Percentiles rank a stretch among this genome's conserved stretches.
Conservation (phyloP, 2,113 vertebrate species). For the Otus sunia region DNA sequence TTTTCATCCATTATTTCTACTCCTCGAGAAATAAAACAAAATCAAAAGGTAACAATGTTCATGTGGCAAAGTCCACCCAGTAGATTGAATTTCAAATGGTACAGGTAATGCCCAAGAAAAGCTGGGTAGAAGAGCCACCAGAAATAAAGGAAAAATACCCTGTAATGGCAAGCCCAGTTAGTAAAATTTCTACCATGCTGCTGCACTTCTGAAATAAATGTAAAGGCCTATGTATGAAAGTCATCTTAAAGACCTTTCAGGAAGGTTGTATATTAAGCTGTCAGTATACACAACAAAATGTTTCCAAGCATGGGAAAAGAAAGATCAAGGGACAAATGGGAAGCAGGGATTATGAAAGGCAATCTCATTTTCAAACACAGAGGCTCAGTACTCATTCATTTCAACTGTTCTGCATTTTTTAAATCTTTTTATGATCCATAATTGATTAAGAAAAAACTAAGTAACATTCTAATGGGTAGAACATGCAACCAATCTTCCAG, state of each 20-base stretch:
- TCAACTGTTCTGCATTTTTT: background rate
- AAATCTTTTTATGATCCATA: background rate
- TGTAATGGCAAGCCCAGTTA: background rate
- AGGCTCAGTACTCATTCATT: background rate
- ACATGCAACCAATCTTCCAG: background rate
- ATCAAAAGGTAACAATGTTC: background rate
- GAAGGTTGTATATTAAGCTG: background rate
- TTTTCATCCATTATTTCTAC: background rate
- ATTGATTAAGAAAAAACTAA: background rate
- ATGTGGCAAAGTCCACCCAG: background rate
- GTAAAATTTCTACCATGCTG: background rate
- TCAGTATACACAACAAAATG: background rate
- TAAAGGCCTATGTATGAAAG: background rate
- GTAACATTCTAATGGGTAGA: background rate
- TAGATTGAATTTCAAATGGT: background rate
- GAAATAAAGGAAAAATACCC: background rate
- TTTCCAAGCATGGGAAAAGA: background rate
- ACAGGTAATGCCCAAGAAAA: background rate
- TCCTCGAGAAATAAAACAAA: slow-evolving; percentile 21
- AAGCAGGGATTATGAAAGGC: background rate
- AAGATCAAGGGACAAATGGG: background rate
- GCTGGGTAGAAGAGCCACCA: background rate
- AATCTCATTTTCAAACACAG: background rate
- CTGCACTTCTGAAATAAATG: background rate
- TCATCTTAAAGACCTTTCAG: background rate